Percentiles rank a stretch among this genome's conserved stretches.
Conservation (phyloP, 2,113 vertebrate genomes). For the Ceyx melanurus region DNA sequence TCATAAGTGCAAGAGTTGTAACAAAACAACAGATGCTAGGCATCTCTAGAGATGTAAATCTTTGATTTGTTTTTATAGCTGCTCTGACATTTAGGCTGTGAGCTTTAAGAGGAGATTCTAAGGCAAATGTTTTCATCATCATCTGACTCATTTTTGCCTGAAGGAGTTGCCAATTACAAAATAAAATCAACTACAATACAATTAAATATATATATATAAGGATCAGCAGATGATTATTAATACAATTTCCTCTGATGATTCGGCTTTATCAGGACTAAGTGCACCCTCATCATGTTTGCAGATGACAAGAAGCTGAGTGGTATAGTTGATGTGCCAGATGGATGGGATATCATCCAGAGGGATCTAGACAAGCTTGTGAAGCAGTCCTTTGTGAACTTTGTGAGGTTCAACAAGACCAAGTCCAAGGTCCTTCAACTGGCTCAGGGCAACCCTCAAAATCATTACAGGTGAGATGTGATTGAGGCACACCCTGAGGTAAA, state of each 20-base stretch:
- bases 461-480: too few species aligned
- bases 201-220: not conserved
- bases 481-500: too few species aligned
- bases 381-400: too few species aligned
- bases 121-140: slow-evolving; percentile 27
- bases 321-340: too few species aligned
- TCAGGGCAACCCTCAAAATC: too few species aligned
- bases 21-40: slow-evolving; percentile 53
- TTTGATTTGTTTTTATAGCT: slow-evolving; percentile 48
- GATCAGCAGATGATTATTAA: not conserved
- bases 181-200: not conserved
- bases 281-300: too few species aligned
- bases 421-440: too few species aligned
- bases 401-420: too few species aligned
- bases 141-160: slow-evolving; percentile 29
- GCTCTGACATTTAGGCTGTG: slow-evolving; percentile 35
- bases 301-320: too few species aligned
- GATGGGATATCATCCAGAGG: too few species aligned
- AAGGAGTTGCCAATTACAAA: slow-evolving; percentile 5
- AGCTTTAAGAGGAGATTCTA: slow-evolving; percentile 21
- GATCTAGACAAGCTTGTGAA: too few species aligned
- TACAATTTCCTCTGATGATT: not conserved
- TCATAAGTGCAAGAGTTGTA: not conserved
- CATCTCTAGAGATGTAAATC: not conserved
- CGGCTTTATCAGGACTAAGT: too few species aligned